These are phyloP conservation scores for Falcaria lacertinaria DNA, from an alignment of 2,888 invertebrate genomes.

Conservation along the genomic window DNA sequence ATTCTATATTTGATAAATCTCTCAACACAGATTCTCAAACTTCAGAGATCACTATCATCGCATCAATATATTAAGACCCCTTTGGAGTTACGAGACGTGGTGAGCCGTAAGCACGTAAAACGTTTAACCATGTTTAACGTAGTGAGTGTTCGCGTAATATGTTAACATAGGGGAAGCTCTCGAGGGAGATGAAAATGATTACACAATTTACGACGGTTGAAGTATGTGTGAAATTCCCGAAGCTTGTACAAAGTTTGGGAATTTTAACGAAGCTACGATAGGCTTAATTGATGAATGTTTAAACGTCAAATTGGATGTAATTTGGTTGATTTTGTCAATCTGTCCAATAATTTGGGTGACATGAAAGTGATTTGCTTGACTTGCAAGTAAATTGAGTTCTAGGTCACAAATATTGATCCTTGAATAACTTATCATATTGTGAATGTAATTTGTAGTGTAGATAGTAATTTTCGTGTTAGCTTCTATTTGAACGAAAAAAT, in stretches of 20 bases:
- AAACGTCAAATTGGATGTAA: neutral
- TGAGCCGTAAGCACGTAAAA: conserved; percentile 14
- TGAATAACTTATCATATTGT: too few relatives aligned
- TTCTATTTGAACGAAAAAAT: too few relatives aligned
- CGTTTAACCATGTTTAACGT: conserved; percentile 1
- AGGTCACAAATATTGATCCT: too few relatives aligned
- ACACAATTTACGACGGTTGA: conserved; percentile 13
- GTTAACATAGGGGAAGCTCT: conserved; percentile 22
- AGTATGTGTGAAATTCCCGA: conserved; percentile 2
- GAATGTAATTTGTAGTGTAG: too few relatives aligned
- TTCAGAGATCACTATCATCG: neutral
- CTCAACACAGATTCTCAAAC: neutral
- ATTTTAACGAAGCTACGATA: neutral
- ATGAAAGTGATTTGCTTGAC: too few relatives aligned
- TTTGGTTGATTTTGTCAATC: neutral
- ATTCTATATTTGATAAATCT: conserved; percentile 6
- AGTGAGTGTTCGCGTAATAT: conserved; percentile 25
- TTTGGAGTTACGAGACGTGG: conserved; percentile 14
- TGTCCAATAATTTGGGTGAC: too few relatives aligned
- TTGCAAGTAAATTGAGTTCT: too few relatives aligned
- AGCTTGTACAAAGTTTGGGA: neutral
- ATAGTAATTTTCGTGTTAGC: too few relatives aligned
- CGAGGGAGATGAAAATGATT: conserved; percentile 27
- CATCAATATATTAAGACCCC: conserved; percentile 2
- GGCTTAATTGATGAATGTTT: neutral